Evolutionary conservation across 2,888 invertebrate species (phyloP).

Genomic region (Pseudococcus viburni): DNA sequence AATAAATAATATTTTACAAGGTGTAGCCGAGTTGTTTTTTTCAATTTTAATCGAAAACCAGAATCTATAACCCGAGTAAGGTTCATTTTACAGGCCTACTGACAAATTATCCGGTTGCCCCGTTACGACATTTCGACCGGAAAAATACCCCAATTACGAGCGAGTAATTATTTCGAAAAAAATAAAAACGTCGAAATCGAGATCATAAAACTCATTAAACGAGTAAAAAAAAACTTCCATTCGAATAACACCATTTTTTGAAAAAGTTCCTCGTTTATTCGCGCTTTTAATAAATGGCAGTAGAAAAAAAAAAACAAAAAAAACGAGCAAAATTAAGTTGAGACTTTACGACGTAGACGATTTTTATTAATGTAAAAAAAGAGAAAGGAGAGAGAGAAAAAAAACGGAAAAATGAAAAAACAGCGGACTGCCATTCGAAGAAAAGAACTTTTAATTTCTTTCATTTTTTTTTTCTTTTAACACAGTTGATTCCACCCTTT

Average conservation of each 20-base stretch:
- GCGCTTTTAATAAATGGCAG: conserved; percentile 10
- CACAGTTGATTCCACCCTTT: conserved; percentile 64
- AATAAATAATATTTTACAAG: conserved; percentile 30
- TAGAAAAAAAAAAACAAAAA: conserved; percentile 52
- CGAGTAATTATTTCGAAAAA: not conserved
- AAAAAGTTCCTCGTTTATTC: conserved; percentile 32
- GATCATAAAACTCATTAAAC: conserved; percentile 49
- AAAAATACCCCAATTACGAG: not conserved
- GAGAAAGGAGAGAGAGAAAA: not conserved
- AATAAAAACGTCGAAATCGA: conserved; percentile 19
- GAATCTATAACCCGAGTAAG: not conserved
- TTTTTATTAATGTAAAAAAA: conserved; percentile 62
- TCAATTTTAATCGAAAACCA: conserved; percentile 8
- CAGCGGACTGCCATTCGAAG: conserved; percentile 58
- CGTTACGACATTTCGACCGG: not conserved
- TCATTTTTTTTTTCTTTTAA: conserved; percentile 60
- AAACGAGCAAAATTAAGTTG: conserved; percentile 63
- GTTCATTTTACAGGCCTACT: not conserved
- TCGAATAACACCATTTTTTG: not conserved
- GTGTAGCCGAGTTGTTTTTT: not conserved
- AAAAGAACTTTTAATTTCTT: conserved; percentile 66
- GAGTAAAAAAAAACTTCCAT: not conserved
- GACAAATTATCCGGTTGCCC: no score
- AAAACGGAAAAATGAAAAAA: conserved; percentile 34
- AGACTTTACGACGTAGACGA: conserved; percentile 61